Conservation (phyloP, 2,888 invertebrate genomes). For the Andrena haemorrhoa region DNA sequence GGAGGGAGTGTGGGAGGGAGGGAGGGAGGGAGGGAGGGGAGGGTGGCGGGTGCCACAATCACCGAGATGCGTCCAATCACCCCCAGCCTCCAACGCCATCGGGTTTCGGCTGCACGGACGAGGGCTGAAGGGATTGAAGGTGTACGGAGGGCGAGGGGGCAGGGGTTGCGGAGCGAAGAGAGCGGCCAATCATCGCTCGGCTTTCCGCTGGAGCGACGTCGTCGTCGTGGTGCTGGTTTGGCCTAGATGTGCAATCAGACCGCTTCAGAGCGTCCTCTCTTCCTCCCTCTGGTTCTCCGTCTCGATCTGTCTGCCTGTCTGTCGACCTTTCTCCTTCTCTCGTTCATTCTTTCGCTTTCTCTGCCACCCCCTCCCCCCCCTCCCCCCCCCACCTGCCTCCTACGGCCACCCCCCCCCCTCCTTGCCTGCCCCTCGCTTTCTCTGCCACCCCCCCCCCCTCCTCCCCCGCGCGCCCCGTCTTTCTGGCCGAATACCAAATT, state of each 20-base stretch:
- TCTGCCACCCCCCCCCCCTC: conserved; percentile 46
- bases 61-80: conserved; percentile 85
- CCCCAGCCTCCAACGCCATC: conserved; percentile 77
- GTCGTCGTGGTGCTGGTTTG: conserved; percentile 83
- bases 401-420: conserved; percentile 67
- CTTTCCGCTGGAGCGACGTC: conserved; percentile 83
- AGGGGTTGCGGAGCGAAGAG: conserved; percentile 71
- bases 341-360: conserved; percentile 64
- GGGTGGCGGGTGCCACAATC: conserved; percentile 83
- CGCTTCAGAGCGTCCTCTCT: conserved; percentile 80
- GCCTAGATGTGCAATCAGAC: conserved; percentile 85
- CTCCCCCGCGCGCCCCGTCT: conserved; percentile 68
- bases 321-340: conserved; percentile 58
- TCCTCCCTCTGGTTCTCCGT: conserved; percentile 60
- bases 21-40: conserved; percentile 18
- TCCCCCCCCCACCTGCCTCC: conserved; percentile 59
- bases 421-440: conserved; percentile 66
- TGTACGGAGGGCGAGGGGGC: conserved; percentile 69
- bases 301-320: conserved; percentile 65
- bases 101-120: conserved; percentile 75
- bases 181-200: conserved; percentile 83
- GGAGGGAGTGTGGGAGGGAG: conserved; percentile 40
- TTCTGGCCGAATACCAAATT: conserved; percentile 85
- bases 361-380: conserved; percentile 63
- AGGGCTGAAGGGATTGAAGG: conserved; percentile 70